These are phyloP conservation scores for Cancer borealis DNA, from an alignment of 2,888 invertebrate genomes.

Conservation along the genomic window DNA sequence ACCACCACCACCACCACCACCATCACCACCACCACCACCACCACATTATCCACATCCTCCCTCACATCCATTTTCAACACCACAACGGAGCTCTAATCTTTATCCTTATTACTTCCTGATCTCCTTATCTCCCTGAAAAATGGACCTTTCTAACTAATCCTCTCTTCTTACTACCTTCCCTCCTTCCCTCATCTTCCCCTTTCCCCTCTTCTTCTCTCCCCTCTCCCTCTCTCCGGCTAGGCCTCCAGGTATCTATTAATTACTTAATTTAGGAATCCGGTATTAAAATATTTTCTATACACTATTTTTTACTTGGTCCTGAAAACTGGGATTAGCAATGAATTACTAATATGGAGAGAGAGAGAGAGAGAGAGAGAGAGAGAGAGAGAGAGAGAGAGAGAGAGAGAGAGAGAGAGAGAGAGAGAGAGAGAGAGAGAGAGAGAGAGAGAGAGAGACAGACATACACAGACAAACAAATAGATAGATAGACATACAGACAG, in stretches of 20 bases:
- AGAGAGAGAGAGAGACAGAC: constrained; percentile 1
- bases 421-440: constrained; percentile 21
- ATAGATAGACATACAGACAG: neutral
- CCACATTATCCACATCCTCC: neutral
- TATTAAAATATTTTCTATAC: neutral
- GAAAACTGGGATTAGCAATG: neutral
- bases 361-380: constrained; percentile 43
- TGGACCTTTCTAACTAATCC: neutral
- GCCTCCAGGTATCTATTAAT: neutral
- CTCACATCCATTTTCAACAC: neutral
- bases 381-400: constrained; percentile 56
- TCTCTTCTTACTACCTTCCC: neutral
- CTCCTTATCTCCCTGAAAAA: neutral
- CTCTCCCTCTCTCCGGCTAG: neutral
- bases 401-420: constrained; percentile 58
- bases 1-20: neutral
- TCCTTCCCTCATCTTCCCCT: neutral
- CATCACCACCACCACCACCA: neutral
- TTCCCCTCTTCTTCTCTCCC: neutral
- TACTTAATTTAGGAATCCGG: neutral
- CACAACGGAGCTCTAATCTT: neutral
- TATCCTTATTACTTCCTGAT: neutral
- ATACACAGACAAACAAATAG: neutral
- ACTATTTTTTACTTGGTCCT: neutral
- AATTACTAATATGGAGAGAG: neutral